Evolutionary conservation across 2,113 vertebrate genomes (phyloP).

Genomic region (Leptobrachium ailaonicum): DNA sequence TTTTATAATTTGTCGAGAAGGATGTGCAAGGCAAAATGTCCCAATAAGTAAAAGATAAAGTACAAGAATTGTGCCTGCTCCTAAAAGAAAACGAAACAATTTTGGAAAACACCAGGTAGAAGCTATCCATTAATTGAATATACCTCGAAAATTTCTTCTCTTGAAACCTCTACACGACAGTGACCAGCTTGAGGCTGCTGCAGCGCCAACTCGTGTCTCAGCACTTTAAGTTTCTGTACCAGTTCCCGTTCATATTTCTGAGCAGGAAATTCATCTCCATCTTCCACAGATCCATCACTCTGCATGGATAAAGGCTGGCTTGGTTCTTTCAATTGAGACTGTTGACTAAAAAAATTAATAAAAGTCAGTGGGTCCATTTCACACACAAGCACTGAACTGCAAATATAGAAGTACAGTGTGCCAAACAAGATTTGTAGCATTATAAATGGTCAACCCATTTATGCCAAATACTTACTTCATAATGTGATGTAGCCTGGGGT

Average conservation of each 20-base stretch:
- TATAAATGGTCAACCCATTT: not conserved
- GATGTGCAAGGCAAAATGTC: too few relatives aligned
- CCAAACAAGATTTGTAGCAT: too few relatives aligned
- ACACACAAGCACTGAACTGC: not conserved
- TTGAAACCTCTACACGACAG: slow-evolving; percentile 96
- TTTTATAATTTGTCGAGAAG: too few relatives aligned
- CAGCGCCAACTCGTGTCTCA: slow-evolving; percentile 93
- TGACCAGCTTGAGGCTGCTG: slow-evolving; percentile 98
- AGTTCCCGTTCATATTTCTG: slow-evolving; percentile 94
- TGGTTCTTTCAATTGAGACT: slow-evolving; percentile 83
- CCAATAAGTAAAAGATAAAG: too few relatives aligned
- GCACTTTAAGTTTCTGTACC: slow-evolving; percentile 96
- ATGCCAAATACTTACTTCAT: not conserved
- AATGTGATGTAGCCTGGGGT: slow-evolving; percentile 75
- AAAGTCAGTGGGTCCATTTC: not conserved
- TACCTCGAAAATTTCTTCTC: slow-evolving; percentile 97
- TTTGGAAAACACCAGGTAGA: too few relatives aligned
- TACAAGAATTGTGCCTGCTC: too few relatives aligned
- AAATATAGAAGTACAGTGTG: too few relatives aligned
- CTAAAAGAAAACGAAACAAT: too few relatives aligned
- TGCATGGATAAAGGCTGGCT: slow-evolving; percentile 71
- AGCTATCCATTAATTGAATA: slow-evolving; percentile 6
- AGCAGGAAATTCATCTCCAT: slow-evolving; percentile 60
- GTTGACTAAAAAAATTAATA: slow-evolving; percentile 66
- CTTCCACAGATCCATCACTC: slow-evolving; percentile 73